These are phyloP conservation scores for Apamea crenata DNA, from an alignment of 2,888 invertebrate genomes.

Conservation along the genomic window DNA sequence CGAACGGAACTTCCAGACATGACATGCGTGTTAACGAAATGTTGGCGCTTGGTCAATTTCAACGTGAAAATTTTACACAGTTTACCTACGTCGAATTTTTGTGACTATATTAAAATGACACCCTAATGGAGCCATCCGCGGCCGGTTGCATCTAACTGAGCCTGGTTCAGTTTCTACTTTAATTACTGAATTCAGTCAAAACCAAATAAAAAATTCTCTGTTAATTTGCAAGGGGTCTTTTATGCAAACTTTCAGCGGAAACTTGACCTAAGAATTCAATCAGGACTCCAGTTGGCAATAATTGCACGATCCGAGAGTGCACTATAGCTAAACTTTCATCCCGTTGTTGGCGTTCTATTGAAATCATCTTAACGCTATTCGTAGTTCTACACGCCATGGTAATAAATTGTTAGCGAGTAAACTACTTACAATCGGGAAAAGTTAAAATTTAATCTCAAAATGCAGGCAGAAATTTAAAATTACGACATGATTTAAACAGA, in stretches of 20 bases:
- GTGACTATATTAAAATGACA: constrained; percentile 77
- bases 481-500: constrained; percentile 77
- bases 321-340: constrained; percentile 86
- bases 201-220: constrained; percentile 77
- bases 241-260: constrained; percentile 85
- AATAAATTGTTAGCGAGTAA: constrained; percentile 84
- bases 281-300: constrained; percentile 86
- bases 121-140: constrained; percentile 65
- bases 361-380: constrained; percentile 86
- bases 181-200: constrained; percentile 73
- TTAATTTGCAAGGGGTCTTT: constrained; percentile 84
- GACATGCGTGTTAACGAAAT: constrained; percentile 88
- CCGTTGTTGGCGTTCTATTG: constrained; percentile 86
- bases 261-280: constrained; percentile 89
- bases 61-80: constrained; percentile 77
- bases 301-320: constrained; percentile 85
- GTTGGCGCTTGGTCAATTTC: constrained; percentile 85
- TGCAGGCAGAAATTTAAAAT: constrained; percentile 82
- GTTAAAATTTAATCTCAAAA: constrained; percentile 86
- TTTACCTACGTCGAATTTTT: constrained; percentile 75
- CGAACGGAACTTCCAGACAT: constrained; percentile 87
- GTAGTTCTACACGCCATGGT: constrained; percentile 80
- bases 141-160: constrained; percentile 51
- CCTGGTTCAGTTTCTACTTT: constrained; percentile 66
- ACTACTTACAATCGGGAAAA: constrained; percentile 84